phyloP scores from a whole-genome alignment of 1,140 invertebrate species.

The Drosophila pandora region DNA sequence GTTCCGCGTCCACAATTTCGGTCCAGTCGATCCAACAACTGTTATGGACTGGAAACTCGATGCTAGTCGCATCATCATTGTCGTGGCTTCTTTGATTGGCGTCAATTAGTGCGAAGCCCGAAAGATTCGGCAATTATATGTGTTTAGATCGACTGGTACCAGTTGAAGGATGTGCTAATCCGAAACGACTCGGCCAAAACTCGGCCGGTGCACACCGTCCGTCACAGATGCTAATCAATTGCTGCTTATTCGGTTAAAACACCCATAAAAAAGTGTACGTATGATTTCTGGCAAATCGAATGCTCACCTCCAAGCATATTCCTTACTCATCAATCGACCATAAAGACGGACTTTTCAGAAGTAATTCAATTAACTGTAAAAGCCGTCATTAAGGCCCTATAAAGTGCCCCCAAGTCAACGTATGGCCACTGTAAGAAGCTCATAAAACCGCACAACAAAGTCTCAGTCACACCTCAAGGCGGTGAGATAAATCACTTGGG shows the following conservation, averaged over 20 bases:
- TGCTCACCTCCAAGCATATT: conserved; percentile 2
- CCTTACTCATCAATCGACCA: conserved; percentile 56
- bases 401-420: conserved; percentile 34
- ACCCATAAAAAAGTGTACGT: conserved; percentile 2
- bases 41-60: conserved; percentile 27
- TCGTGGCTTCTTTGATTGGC: conserved; percentile 61
- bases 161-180: conserved; percentile 79
- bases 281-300: conserved; percentile 22
- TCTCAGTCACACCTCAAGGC: conserved; percentile 59
- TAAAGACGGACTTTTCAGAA: conserved; percentile 36
- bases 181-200: conserved; percentile 36
- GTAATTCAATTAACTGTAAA: conserved; percentile 80
- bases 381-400: conserved; percentile 70
- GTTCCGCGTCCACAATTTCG: conserved; percentile 48
- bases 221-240: conserved; percentile 55
- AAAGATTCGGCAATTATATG: conserved; percentile 58
- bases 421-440: conserved; percentile 49
- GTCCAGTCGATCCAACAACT: conserved; percentile 65
- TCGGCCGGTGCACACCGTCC: conserved; percentile 23
- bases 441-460: conserved; percentile 74
- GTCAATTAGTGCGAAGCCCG: conserved; percentile 53
- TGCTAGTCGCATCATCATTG: conserved; percentile 14
- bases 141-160: conserved; percentile 69
- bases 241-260: conserved; percentile 45
- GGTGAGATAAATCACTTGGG: conserved; percentile 68